Evolutionary conservation across 2,113 vertebrate species (phyloP).

Genomic region (Castor canadensis): DNA sequence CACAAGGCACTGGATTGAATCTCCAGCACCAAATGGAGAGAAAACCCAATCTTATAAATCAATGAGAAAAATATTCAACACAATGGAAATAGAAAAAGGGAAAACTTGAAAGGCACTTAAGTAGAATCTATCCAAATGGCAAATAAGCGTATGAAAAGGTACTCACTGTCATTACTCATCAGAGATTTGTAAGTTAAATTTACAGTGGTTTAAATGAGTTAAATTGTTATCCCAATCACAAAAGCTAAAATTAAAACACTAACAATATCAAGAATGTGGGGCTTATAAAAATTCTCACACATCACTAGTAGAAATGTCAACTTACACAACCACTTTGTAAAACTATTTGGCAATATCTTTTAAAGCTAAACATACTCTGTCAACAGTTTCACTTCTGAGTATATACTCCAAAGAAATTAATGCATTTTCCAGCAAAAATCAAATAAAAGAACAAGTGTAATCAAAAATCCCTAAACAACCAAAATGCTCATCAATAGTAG

Average conservation of each 20-base stretch:
- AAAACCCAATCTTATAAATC: background rate
- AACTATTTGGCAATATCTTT: conserved; percentile 15
- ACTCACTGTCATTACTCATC: background rate
- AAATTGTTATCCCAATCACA: background rate
- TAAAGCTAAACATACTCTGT: background rate
- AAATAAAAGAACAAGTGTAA: background rate
- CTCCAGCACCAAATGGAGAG: background rate
- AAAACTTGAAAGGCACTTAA: background rate
- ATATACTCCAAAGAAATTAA: background rate
- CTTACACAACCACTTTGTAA: background rate
- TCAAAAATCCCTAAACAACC: background rate
- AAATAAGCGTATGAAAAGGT: background rate
- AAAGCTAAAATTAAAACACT: background rate
- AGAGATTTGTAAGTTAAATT: background rate
- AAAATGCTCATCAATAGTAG: background rate
- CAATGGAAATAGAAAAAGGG: background rate
- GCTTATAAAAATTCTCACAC: background rate
- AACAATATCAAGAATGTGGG: background rate
- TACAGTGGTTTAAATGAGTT: background rate
- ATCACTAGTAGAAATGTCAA: background rate
- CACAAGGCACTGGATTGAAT: background rate
- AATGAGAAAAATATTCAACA: background rate
- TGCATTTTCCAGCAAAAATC: background rate
- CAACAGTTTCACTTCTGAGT: background rate
- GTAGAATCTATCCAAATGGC: background rate